Evolutionary conservation across 30 jellyfish, hydroid and myxozoan genomes (phyloP).

Genomic region (Chrysaora quinquecirrha): DNA sequence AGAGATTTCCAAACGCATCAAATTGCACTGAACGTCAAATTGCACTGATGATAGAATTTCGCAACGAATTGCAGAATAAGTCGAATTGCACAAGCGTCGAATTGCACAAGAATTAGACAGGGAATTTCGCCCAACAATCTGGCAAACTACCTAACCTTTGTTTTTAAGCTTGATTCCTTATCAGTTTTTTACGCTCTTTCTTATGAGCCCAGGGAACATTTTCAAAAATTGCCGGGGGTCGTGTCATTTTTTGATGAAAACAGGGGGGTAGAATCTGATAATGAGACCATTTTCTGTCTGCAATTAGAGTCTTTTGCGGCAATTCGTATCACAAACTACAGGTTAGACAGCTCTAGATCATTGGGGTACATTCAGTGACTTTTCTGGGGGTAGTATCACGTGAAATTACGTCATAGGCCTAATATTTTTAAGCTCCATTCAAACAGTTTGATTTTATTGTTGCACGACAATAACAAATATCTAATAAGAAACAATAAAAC

Average conservation of each 20-base stretch:
- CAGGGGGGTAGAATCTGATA: not conserved
- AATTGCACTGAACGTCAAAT: no score
- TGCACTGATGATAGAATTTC: no score
- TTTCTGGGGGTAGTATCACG: not conserved
- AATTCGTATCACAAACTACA: not conserved
- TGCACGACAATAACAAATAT: not conserved
- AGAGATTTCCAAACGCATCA: no score
- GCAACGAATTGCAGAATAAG: no score
- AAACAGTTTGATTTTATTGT: not conserved
- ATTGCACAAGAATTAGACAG: not conserved
- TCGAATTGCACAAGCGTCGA: no score
- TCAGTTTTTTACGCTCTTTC: not conserved
- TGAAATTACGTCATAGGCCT: not conserved
- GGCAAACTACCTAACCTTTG: slow-evolving; percentile 1
- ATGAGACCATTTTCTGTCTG: not conserved
- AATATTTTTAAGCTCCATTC: not conserved
- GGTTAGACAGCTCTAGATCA: slow-evolving; percentile 1
- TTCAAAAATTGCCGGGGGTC: slow-evolving; percentile 1
- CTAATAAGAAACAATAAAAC: no score
- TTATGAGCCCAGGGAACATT: not conserved
- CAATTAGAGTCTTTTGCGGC: not conserved
- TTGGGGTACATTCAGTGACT: not conserved
- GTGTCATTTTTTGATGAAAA: not conserved
- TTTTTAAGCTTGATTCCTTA: not conserved
- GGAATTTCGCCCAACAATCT: not conserved